Evolutionary conservation across 2,797 vertebrate species (phyloP).

Genomic region (Odontamblyopus rebecca): DNA sequence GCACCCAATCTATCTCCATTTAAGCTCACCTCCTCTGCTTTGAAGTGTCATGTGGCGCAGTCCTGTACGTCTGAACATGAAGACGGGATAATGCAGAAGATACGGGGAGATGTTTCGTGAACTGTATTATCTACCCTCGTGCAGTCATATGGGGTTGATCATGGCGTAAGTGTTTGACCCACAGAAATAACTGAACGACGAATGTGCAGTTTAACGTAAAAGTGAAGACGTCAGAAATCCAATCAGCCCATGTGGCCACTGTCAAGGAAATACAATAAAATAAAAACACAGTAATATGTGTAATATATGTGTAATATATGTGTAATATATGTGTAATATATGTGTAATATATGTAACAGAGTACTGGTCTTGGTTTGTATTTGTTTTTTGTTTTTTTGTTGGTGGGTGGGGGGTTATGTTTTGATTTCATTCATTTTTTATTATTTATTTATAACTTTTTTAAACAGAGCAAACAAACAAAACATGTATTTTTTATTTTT

Average conservation of each 20-base stretch:
- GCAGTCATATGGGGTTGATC: constrained; percentile 26
- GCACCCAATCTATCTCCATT: constrained; percentile 67
- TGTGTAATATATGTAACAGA: too few relatives aligned
- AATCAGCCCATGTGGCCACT: neutral
- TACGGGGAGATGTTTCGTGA: neutral
- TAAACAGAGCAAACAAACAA: too few relatives aligned
- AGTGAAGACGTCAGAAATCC: neutral
- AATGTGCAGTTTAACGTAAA: neutral
- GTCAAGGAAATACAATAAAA: neutral
- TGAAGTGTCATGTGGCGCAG: constrained; percentile 59
- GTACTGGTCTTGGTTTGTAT: neutral
- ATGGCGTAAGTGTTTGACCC: constrained; percentile 7
- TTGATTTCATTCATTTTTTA: neutral
- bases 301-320: too few relatives aligned
- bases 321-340: too few relatives aligned
- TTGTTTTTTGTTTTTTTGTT: neutral
- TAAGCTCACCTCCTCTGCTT: constrained; percentile 58
- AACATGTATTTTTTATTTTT: too few relatives aligned
- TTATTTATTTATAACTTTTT: neutral
- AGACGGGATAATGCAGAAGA: constrained; percentile 1
- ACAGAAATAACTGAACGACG: neutral
- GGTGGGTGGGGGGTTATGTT: neutral
- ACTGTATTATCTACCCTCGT: neutral
- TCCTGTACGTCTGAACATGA: constrained; percentile 10
- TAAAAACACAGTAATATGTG: neutral